phyloP scores from a whole-genome alignment of 2,113 vertebrate genomes.

The Cnemophilus loriae region DNA sequence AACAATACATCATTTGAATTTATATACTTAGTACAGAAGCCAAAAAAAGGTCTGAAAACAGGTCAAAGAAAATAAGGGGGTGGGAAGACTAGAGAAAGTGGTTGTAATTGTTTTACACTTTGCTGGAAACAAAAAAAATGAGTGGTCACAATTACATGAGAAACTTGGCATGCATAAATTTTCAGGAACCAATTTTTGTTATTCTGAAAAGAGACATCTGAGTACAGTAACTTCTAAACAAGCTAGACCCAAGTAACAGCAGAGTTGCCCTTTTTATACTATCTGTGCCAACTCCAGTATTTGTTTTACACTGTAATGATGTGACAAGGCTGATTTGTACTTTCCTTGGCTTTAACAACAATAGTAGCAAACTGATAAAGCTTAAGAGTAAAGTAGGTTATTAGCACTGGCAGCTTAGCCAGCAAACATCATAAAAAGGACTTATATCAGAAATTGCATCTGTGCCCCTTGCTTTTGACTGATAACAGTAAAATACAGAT shows the following conservation, averaged over 20 bases:
- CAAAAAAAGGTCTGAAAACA: neutral
- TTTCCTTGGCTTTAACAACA: neutral
- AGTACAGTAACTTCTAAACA: neutral
- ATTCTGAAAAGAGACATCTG: neutral
- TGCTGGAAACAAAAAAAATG: neutral
- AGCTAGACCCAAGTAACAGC: neutral
- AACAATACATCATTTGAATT: neutral
- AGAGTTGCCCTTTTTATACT: neutral
- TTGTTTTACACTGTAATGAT: neutral
- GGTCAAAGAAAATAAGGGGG: neutral
- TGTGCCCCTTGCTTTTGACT: neutral
- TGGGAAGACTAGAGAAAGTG: neutral
- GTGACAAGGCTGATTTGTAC: neutral
- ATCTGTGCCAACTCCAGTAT: neutral
- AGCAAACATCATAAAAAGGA: neutral
- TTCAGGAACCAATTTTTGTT: neutral
- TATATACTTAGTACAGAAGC: neutral
- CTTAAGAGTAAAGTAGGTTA: neutral
- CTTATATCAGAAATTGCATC: neutral
- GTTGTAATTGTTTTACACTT: neutral
- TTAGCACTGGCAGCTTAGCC: neutral
- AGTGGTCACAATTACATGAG: neutral
- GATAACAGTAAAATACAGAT: neutral
- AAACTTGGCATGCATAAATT: neutral
- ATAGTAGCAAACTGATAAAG: neutral